Evolutionary conservation across 2,113 vertebrate species (phyloP).

Genomic region (Andinoacara biseriatus): DNA sequence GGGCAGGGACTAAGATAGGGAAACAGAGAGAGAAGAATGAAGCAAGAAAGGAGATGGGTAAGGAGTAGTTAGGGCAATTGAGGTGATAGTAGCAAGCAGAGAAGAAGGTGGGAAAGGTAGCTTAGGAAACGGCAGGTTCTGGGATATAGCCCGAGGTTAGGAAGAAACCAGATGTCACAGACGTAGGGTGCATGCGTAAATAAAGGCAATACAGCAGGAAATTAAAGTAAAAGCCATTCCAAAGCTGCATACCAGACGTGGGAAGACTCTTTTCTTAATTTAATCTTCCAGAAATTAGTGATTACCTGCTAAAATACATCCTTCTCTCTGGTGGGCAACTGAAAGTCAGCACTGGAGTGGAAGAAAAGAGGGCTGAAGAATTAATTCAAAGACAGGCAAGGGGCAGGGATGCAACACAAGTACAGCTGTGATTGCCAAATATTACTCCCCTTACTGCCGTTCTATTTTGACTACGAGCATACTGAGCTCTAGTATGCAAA

Average conservation of each 20-base stretch:
- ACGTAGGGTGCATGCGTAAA: slow-evolving; percentile 2
- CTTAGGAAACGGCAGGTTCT: neutral
- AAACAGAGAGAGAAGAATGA: slow-evolving; percentile 29
- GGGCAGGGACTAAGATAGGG: slow-evolving; percentile 43
- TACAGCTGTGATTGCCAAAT: slow-evolving; percentile 27
- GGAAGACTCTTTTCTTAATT: slow-evolving; percentile 30
- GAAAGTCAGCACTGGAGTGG: slow-evolving; percentile 27
- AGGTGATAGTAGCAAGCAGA: slow-evolving; percentile 20
- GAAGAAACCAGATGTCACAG: slow-evolving; percentile 12
- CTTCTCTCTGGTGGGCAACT: slow-evolving; percentile 38
- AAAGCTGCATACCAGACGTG: slow-evolving; percentile 23
- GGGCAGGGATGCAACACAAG: slow-evolving; percentile 18
- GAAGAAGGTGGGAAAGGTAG: slow-evolving; percentile 19
- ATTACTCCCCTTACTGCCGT: slow-evolving; percentile 34
- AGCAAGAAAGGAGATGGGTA: slow-evolving; percentile 17
- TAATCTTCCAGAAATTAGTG: slow-evolving; percentile 52
- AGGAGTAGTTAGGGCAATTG: slow-evolving; percentile 21
- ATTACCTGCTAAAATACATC: slow-evolving; percentile 46
- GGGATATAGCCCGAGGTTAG: slow-evolving; percentile 29
- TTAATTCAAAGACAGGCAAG: slow-evolving; percentile 47
- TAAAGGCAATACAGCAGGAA: slow-evolving; percentile 36
- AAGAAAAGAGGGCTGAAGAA: slow-evolving; percentile 26
- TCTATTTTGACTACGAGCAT: slow-evolving; percentile 10
- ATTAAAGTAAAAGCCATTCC: slow-evolving; percentile 43
- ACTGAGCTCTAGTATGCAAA: neutral